Base-by-base conservation (phyloP, 64 coral and sea anemone species). In the Cladopsammia gracilis region DNA sequence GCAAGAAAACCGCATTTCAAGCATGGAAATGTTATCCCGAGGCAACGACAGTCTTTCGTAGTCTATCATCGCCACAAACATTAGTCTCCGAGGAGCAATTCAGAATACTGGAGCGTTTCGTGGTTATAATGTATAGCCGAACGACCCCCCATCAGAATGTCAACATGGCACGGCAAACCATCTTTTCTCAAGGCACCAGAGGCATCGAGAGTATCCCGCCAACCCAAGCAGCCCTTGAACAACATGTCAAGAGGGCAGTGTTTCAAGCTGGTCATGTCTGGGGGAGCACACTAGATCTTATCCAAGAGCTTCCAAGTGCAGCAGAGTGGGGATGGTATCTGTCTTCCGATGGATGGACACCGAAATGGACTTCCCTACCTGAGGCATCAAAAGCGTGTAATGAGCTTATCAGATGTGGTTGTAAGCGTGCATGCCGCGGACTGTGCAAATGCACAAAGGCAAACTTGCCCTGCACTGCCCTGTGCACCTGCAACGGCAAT, bases 1-100 rank as follows among this genome's bases (percentile, higher is more conserved):
- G 92, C 58, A 94, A 94, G 60, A 94, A 94, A 50, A 83, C 64
- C 66, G 89, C 89, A 34, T 79, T 91, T 91, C 77, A 81, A 72
- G 77, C 76, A 56, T 83, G 65, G 89, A 91, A 91, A 25, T 83
- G 73, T 47, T 91, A 91, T 91, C 76, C 78, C 25, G 78, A 83
- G 44, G 78, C 75, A 18, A 62, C 78, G 11, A 15, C 74, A 52
- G 76, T 91, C 52, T 91, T 91, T 64, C 22, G 24, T 8, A 22
- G 26, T 48, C 19, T 91, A 52, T 91, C 89, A 24, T 47, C 65
- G 7, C 89, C 78, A 71, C 89, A 90, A 66, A 44, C 22, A 71
- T 58, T 71, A 64, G n/a, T 71, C 6, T 80, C 77, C 57, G 62
- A 90, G 10, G 64, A 81, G 25, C 89, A 90, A 72, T 23, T 82